Percentiles rank a stretch among this genome's conserved stretches.
These are phyloP conservation scores for Strix aluco DNA, from an alignment of 2,113 vertebrate genomes.

Conservation along the genomic window DNA sequence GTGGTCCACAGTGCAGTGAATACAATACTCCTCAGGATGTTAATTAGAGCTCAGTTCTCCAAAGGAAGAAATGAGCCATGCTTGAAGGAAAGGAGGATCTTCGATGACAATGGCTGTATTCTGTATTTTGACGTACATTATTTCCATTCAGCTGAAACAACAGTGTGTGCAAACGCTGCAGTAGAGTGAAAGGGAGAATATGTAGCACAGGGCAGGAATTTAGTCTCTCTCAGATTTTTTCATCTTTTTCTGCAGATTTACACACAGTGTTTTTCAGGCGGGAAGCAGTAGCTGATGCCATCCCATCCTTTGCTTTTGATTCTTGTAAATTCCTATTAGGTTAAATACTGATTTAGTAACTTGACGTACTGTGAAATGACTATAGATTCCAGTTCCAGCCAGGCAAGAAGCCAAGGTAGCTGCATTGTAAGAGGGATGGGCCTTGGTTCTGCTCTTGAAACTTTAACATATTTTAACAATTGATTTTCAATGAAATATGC, in stretches of 20 bases:
- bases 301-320: neutral
- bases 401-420: constrained; percentile 26
- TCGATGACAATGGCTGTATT: neutral
- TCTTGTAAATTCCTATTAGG: neutral
- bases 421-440: neutral
- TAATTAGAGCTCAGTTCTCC: neutral
- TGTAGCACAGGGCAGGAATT: neutral
- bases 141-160: neutral
- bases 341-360: neutral
- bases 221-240: neutral
- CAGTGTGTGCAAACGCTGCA: neutral
- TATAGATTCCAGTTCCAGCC: neutral
- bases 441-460: neutral
- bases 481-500: neutral
- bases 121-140: neutral
- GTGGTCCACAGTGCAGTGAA: neutral
- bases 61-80: neutral
- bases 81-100: neutral
- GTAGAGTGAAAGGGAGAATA: neutral
- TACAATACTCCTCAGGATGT: neutral
- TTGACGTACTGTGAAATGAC: neutral
- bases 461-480: constrained; percentile 10
- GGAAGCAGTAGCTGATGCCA: neutral
- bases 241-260: neutral
- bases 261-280: neutral